Percentiles rank a stretch among this genome's conserved stretches.
These are phyloP conservation scores for Otolemur crassicaudatus DNA, from an alignment of 2,797 vertebrate species.

Conservation along the genomic window DNA sequence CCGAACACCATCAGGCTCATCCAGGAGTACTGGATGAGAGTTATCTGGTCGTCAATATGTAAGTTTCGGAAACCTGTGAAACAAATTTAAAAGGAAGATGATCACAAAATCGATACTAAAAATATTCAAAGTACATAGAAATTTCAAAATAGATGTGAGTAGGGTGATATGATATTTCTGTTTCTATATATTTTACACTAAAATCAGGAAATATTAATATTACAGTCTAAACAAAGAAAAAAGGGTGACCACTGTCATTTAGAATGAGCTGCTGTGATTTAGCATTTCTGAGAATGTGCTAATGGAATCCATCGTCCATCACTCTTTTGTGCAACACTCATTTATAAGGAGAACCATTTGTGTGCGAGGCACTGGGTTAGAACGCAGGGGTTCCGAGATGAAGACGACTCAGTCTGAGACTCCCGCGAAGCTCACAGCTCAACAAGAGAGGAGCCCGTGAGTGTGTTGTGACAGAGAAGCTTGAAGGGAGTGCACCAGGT, in stretches of 20 bases:
- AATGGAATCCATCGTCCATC: background rate
- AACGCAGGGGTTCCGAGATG: background rate
- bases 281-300: background rate
- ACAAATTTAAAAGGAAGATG: slow-evolving; percentile 59
- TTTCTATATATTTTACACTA: slow-evolving; percentile 13
- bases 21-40: slow-evolving; percentile 99
- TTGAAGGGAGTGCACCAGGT: background rate
- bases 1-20: slow-evolving; percentile 99
- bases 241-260: background rate
- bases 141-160: background rate
- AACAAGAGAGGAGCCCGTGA: background rate
- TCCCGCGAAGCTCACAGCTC: background rate
- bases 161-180: background rate
- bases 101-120: slow-evolving; percentile 8
- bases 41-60: slow-evolving; percentile 98
- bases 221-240: background rate
- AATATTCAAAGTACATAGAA: background rate
- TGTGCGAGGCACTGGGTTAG: background rate
- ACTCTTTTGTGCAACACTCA: background rate
- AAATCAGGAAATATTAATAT: background rate
- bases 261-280: background rate
- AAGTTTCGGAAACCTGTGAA: slow-evolving; percentile 95
- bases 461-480: background rate
- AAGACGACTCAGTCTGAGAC: background rate
- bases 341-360: background rate